These are phyloP conservation scores for Galeopsomyia nigrocyanea DNA, from an alignment of 2,888 invertebrate species.

Conservation along the genomic window DNA sequence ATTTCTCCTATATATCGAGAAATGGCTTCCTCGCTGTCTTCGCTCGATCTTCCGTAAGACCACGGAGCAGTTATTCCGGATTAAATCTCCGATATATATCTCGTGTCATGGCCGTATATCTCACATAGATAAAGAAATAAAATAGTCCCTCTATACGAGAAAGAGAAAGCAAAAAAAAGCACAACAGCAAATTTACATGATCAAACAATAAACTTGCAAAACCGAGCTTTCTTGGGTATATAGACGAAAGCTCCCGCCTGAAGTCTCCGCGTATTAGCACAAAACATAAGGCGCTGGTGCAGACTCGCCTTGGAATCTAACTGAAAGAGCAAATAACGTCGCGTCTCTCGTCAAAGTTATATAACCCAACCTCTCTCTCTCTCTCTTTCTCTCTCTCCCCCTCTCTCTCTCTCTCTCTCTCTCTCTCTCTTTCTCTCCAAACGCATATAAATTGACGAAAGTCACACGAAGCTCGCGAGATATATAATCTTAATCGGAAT, in stretches of 20 bases:
- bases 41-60: neutral
- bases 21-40: neutral
- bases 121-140: no score
- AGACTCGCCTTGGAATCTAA: neutral
- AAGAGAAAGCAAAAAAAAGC: no score
- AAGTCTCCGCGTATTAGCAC: constrained; percentile 5
- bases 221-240: no score
- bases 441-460: no score
- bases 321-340: constrained; percentile 19
- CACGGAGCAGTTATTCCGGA: neutral
- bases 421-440: no score
- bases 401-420: no score
- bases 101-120: no score
- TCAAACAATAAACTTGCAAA: no score
- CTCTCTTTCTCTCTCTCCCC: no score
- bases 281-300: constrained; percentile 11
- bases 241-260: neutral
- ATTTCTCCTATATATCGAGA: neutral
- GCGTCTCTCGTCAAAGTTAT: constrained; percentile 10
- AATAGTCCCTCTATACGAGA: no score
- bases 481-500: constrained; percentile 55
- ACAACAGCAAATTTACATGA: no score
- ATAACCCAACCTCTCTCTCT: constrained; percentile 9
- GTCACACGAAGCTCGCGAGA: constrained; percentile 20
- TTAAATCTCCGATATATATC: no score